Percentiles rank a stretch among this genome's conserved stretches.
phyloP scores from a whole-genome alignment of 2,113 vertebrate genomes.

The Platycercus adscitus region DNA sequence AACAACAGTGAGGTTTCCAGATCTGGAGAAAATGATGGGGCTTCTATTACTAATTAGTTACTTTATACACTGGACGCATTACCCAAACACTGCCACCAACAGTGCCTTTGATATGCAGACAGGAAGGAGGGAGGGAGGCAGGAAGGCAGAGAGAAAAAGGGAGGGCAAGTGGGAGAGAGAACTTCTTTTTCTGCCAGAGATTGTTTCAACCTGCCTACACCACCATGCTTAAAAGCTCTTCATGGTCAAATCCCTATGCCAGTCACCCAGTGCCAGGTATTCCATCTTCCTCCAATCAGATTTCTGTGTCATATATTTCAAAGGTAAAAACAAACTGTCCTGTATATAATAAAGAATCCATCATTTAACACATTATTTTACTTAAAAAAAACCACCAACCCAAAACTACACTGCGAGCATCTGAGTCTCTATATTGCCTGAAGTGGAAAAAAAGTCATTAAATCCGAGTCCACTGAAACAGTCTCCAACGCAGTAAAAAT shows the following conservation, averaged over 20 bases:
- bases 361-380: not conserved
- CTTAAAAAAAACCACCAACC: not conserved
- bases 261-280: not conserved
- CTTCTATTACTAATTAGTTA: constrained; percentile 89
- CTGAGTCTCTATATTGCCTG: not conserved
- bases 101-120: constrained; percentile 91
- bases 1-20: constrained; percentile 67
- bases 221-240: constrained; percentile 50
- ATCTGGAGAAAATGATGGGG: constrained; percentile 66
- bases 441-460: not conserved
- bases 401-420: not conserved
- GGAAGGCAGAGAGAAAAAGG: constrained; percentile 1
- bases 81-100: constrained; percentile 90
- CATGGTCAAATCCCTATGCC: not conserved
- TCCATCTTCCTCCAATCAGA: not conserved
- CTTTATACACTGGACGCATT: constrained; percentile 84
- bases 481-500: not conserved
- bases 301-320: not conserved
- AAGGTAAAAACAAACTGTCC: not conserved
- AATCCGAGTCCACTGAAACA: not conserved
- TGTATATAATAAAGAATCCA: not conserved
- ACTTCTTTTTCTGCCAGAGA: constrained; percentile 61
- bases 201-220: constrained; percentile 68
- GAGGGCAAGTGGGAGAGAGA: constrained; percentile 32
- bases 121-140: constrained; percentile 40